Evolutionary conservation across 2,888 invertebrate genomes (phyloP).

Genomic region (Spodoptera picta): DNA sequence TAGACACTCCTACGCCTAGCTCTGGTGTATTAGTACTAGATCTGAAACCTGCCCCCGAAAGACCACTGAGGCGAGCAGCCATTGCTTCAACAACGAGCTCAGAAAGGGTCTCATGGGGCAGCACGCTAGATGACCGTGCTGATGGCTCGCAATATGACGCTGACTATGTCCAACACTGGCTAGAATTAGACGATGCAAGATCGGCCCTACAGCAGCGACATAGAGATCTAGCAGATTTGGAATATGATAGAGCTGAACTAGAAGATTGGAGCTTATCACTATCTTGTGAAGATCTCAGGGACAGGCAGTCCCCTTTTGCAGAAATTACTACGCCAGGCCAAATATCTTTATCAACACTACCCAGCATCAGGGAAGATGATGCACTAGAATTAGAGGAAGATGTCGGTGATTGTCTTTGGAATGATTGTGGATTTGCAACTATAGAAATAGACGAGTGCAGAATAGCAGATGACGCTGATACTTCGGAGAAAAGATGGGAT

Average conservation of each 20-base stretch:
- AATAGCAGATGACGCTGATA: conserved; percentile 81
- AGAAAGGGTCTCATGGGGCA: conserved; percentile 89
- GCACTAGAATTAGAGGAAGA: conserved; percentile 92
- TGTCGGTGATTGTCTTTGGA: conserved; percentile 92
- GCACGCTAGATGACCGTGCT: conserved; percentile 88
- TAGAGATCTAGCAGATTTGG: conserved; percentile 91
- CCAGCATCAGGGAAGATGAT: conserved; percentile 93
- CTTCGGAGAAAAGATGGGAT: conserved; percentile 90
- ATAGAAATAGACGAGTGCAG: conserved; percentile 91
- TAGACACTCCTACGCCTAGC: conserved; percentile 89
- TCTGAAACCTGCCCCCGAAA: conserved; percentile 88
- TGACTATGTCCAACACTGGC: conserved; percentile 93
- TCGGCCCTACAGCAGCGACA: conserved; percentile 91
- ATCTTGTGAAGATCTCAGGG: conserved; percentile 91
- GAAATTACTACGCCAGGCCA: conserved; percentile 90
- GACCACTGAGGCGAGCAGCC: conserved; percentile 89
- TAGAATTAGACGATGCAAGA: conserved; percentile 92
- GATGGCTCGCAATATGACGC: conserved; percentile 91
- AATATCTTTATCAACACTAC: conserved; percentile 90
- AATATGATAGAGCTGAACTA: conserved; percentile 93
- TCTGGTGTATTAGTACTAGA: conserved; percentile 90
- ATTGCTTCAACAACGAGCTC: conserved; percentile 86
- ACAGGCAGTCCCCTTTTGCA: conserved; percentile 85
- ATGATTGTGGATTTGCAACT: conserved; percentile 92
- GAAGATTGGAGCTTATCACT: conserved; percentile 94